Evolutionary conservation across 2,113 vertebrate genomes (phyloP).

Genomic region (Ranitomeya imitator): DNA sequence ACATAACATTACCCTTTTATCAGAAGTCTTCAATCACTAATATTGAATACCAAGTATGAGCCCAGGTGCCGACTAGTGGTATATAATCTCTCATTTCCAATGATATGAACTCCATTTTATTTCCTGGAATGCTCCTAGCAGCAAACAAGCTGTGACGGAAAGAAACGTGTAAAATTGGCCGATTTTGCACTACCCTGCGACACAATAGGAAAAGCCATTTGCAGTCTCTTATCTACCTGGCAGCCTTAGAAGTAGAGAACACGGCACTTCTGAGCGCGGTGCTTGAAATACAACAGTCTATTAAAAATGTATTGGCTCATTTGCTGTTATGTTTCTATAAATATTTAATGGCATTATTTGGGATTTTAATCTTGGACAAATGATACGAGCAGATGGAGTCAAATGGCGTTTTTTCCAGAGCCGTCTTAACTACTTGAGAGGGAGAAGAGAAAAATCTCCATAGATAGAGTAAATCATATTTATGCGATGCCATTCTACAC

Average conservation of each 20-base stretch:
- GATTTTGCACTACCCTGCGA: background rate
- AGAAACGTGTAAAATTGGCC: conserved; percentile 22
- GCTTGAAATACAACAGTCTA: conserved; percentile 48
- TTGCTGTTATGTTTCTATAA: conserved; percentile 56
- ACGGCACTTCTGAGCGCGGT: background rate
- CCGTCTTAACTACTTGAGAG: conserved; percentile 36
- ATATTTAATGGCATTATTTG: conserved; percentile 54
- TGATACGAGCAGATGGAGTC: conserved; percentile 52
- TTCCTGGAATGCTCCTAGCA: background rate
- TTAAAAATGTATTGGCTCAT: conserved; percentile 57
- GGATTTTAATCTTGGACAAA: conserved; percentile 55
- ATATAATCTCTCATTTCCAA: background rate
- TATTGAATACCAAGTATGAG: background rate
- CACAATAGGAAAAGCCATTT: conserved; percentile 30
- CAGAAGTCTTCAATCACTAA: background rate
- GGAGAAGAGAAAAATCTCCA: background rate
- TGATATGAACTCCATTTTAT: background rate
- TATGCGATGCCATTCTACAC: too few relatives aligned
- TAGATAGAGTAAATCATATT: background rate
- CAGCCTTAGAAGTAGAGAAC: conserved; percentile 21
- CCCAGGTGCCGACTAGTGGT: background rate
- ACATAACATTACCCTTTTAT: background rate
- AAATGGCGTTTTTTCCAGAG: conserved; percentile 6
- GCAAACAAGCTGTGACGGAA: background rate
- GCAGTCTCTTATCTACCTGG: background rate